Base-by-base conservation (phyloP, 2,888 invertebrate genomes). In the Dicyrtomina minuta region DNA sequence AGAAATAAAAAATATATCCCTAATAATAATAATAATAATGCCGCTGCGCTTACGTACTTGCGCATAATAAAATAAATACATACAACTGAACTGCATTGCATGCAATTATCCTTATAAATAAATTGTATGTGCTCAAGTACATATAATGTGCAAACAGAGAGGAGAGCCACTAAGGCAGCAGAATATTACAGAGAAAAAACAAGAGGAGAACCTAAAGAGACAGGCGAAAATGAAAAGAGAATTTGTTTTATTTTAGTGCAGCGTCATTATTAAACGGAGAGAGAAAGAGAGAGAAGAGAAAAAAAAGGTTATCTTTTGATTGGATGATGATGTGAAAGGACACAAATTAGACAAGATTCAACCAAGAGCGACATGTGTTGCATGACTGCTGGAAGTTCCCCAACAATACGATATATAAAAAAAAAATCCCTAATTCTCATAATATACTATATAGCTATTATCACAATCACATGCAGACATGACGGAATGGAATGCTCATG, bases 361-460 rank as follows among this genome's bases (percentile, higher is more conserved):
- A 13, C 33, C 12, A 58, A 27, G 26, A 58, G 20, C 20, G 58
- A 58, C 58, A 58, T 58, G 58, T 58, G 58, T 58, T 58, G 17
- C 58, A 58, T 58, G 58, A 58, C 39, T 58, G 39, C 33, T 39
- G 39, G 58, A 39, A 39, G 26, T 58, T 58, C 15, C 39, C 33
- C 39, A 58, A 41, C 59, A 61, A 60, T 17, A 22, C 44, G 24
- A 61, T 44, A n/a, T n/a, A n/a, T n/a, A n/a, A n/a, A n/a, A n/a
- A n/a, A 20, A 61, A 61, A 13, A 15, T 22, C 22, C 22, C 43
- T 61, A 61, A 41, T 41, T 58, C 41, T 61, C 22, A 44, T 46
- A 22, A 15, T 46, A n/a, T 43, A 41, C 59, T 59, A n/a, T 17
- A 15, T 8, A 22, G 26, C 22, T 44, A 59, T 59, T 41, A 59